These are phyloP conservation scores for Antheraea assamensis DNA, from an alignment of 2,888 invertebrate genomes.

Conservation along the genomic window DNA sequence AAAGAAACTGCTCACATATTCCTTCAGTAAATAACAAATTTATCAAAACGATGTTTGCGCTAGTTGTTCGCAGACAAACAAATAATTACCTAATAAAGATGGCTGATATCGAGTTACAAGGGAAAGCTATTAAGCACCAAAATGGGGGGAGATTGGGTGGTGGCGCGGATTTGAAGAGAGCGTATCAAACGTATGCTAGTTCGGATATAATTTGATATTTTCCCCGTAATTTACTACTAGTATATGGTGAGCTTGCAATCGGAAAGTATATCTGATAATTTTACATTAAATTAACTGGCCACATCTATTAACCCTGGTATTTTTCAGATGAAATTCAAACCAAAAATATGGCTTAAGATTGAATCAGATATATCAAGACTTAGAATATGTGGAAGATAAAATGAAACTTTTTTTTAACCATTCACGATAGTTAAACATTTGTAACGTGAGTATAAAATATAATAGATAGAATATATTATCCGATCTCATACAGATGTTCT, in stretches of 20 bases:
- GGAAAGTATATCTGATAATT: neutral
- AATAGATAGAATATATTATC: neutral
- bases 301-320: neutral
- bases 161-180: neutral
- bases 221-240: neutral
- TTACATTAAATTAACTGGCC: neutral
- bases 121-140: constrained; percentile 49
- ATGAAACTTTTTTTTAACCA: neutral
- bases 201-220: neutral
- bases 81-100: constrained; percentile 54
- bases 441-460: too few relatives aligned
- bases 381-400: neutral
- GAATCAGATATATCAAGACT: neutral
- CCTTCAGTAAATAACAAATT: constrained; percentile 27
- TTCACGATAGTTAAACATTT: neutral
- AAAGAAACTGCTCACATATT: neutral
- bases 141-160: constrained; percentile 26
- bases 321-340: too few relatives aligned
- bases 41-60: constrained; percentile 17
- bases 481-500: neutral
- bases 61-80: constrained; percentile 19
- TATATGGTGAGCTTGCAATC: neutral
- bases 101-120: constrained; percentile 46
- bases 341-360: neutral
- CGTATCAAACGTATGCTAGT: neutral